phyloP scores from a whole-genome alignment of 2,797 vertebrate genomes.

The Bradypodion ventrale region DNA sequence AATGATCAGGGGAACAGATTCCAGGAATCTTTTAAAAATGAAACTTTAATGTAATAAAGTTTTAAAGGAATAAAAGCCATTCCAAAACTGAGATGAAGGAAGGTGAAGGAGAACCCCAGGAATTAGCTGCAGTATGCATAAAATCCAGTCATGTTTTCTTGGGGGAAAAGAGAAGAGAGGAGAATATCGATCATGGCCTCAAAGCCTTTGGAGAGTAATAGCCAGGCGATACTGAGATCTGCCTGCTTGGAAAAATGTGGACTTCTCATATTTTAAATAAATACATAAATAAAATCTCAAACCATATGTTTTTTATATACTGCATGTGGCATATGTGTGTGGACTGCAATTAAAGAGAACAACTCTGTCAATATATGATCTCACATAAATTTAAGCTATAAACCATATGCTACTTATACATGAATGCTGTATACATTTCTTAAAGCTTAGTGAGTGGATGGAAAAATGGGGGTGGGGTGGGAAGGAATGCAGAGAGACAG shows the following conservation, averaged over 20 bases:
- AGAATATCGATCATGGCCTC: slow-evolving; percentile 28
- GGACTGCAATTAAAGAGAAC: slow-evolving; percentile 41
- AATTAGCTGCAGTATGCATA: not conserved
- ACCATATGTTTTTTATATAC: slow-evolving; percentile 41
- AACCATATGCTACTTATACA: slow-evolving; percentile 41
- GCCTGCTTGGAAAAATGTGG: slow-evolving; percentile 41
- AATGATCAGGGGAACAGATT: slow-evolving; percentile 37
- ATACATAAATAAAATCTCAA: not conserved
- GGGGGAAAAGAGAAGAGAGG: not conserved
- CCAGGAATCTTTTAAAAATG: slow-evolving; percentile 29
- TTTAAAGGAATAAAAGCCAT: slow-evolving; percentile 27
- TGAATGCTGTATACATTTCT: slow-evolving; percentile 30
- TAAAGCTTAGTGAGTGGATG: slow-evolving; percentile 10
- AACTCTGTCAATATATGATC: slow-evolving; percentile 45
- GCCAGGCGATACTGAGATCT: slow-evolving; percentile 11
- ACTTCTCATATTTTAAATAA: slow-evolving; percentile 17
- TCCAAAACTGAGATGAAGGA: slow-evolving; percentile 17
- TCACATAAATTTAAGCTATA: slow-evolving; percentile 44
- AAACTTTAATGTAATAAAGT: slow-evolving; percentile 39
- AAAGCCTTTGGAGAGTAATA: slow-evolving; percentile 21
- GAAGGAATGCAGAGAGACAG: slow-evolving; percentile 13
- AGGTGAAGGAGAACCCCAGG: slow-evolving; percentile 24
- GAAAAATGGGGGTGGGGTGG: not conserved
- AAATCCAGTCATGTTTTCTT: slow-evolving; percentile 8
- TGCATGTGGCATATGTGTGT: slow-evolving; percentile 29